Base-by-base conservation (phyloP, 2,113 vertebrate genomes). In the Leptobrachium leishanense region DNA sequence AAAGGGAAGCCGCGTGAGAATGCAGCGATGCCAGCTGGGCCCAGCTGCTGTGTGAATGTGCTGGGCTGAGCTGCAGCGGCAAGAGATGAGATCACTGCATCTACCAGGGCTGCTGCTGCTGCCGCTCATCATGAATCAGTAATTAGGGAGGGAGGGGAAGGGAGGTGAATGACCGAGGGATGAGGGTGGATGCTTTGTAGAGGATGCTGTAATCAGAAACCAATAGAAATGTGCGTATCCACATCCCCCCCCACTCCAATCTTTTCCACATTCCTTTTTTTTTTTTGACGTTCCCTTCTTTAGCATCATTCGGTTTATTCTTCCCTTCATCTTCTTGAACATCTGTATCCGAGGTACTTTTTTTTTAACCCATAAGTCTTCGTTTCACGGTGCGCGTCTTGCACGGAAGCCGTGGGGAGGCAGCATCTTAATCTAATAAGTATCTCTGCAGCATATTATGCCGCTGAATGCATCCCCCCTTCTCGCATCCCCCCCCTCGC, bases 181-280 rank as follows among this genome's bases (percentile, higher is more conserved):
- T 82, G 85, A 83, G 83, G 83, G 85, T 68, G 77, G 77, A 68
- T 41, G 70, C 95, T 93, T 82, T 0, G 89, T 90, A 93, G 94
- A 95, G 88, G 92, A 98, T 98, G 97, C 88, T 84, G 96, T 98
- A 91, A 98, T 97, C 86, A 84, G 90, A 90, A 93, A 85, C 97
- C 97, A 99, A 98, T 98, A 85, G 92, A 77, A 92, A 88, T 89
- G 86, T 94, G 88, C 74, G 89, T 85, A 82, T 80, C 85, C 82
- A 83, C 90, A 75, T 9, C 10, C 74, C 66, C 10, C 74, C 66
- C 43, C 42, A 13, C 44, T 6, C 43, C 15, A 43, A 8, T 39
- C 57, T 66, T 59, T 5, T 62, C 53, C 67, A 50, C 65, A 44
- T 43, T 46, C 73, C 42, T 11, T 7, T 71, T 83, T 85, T 11